Percentiles rank a stretch among this genome's conserved stretches.
phyloP scores from a whole-genome alignment of 2,888 invertebrate species.

The Acanthosepion pharaonis region DNA sequence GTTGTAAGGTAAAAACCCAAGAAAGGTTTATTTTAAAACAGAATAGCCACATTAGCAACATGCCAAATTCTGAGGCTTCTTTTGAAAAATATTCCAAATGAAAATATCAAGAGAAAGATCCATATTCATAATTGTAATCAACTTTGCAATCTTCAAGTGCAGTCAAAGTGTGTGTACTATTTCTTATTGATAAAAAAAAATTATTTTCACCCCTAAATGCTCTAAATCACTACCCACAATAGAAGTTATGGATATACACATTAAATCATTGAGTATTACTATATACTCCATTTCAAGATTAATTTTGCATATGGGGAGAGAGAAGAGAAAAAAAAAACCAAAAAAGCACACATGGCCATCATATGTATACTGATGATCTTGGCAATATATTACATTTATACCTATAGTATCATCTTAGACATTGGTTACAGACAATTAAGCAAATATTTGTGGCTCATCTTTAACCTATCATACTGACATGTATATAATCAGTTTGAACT shows the following conservation, averaged over 20 bases:
- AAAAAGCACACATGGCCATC: too few species aligned
- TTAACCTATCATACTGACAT: too few species aligned
- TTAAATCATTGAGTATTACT: neutral
- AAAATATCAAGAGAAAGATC: neutral
- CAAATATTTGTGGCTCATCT: too few species aligned
- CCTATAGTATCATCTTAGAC: too few species aligned
- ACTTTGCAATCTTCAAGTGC: neutral
- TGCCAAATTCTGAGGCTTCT: neutral
- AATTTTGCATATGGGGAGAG: neutral
- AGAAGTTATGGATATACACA: neutral
- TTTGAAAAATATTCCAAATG: neutral
- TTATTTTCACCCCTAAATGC: too few species aligned
- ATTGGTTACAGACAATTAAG: too few species aligned
- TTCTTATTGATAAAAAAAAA: neutral
- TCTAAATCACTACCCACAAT: neutral
- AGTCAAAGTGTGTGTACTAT: neutral
- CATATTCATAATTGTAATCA: neutral
- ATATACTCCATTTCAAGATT: neutral
- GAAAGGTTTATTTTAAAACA: neutral
- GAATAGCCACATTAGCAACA: neutral
- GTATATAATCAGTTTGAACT: too few species aligned
- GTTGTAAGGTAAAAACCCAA: neutral
- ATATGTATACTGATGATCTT: too few species aligned
- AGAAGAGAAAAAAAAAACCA: neutral
- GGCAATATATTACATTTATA: too few species aligned